Conservation (phyloP, 1,140 invertebrate genomes). For the Leptoteleia sp. region DNA sequence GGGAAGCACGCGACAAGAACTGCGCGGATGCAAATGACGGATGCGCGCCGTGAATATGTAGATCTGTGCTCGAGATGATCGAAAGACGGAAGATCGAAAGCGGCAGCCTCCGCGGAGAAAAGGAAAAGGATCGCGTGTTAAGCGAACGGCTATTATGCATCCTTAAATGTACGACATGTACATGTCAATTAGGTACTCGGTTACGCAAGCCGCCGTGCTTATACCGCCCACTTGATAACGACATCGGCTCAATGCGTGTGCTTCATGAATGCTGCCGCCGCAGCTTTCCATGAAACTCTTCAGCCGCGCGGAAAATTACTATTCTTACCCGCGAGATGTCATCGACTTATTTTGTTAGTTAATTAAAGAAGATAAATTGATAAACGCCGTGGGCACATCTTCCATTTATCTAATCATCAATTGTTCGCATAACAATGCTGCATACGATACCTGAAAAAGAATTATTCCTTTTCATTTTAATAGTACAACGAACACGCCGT, state of each 20-base stretch:
- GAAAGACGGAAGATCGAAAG: constrained; percentile 16
- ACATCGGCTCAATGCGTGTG: constrained; percentile 65
- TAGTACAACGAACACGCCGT: too few relatives aligned
- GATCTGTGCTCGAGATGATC: constrained; percentile 52
- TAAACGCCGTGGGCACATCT: neutral
- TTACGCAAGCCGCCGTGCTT: constrained; percentile 68
- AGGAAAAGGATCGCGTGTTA: constrained; percentile 64
- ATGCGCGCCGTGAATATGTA: constrained; percentile 46
- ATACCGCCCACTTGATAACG: constrained; percentile 69
- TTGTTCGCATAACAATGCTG: constrained; percentile 6
- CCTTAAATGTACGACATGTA: constrained; percentile 71
- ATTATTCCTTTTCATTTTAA: too few relatives aligned
- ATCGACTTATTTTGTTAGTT: constrained; percentile 43
- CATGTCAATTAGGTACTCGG: constrained; percentile 72
- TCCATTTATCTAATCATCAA: neutral
- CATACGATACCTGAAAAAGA: too few relatives aligned
- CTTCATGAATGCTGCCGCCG: constrained; percentile 48
- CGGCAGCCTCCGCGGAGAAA: constrained; percentile 24
- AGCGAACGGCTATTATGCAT: constrained; percentile 69
- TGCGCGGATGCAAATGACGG: constrained; percentile 46
- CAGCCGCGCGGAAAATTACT: constrained; percentile 57
- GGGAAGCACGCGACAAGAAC: constrained; percentile 41
- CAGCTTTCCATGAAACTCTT: constrained; percentile 49
- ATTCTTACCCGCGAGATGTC: constrained; percentile 51
- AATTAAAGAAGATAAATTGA: constrained; percentile 59